Evolutionary conservation across 1,140 invertebrate species (phyloP), one percentile per base, ranked within the genome.

Genomic region (Leptopilina boulardi): DNA sequence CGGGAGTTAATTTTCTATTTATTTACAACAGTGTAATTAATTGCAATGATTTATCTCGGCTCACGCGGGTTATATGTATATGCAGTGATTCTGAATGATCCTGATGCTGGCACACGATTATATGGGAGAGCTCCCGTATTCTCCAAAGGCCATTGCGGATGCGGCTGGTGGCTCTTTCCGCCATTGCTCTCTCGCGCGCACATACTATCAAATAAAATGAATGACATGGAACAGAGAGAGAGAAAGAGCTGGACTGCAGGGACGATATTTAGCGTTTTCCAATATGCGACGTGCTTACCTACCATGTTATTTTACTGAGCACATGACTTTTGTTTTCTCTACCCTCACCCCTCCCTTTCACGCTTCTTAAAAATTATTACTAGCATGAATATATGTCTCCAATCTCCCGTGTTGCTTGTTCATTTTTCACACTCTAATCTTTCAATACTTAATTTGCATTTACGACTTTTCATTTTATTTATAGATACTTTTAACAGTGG

Each of bases 181-280:
- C 59, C 59, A 66, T 66, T 34, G 11, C 59, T 30, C 59, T 30
- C 56, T 34, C 30, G 6, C 30, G 6, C 6, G 6, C 34, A 26
- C 59, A 26, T 74, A 70, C 78, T 81, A 83, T 84, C 82, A 76
- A 85, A 84, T 82, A 83, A 88, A 88, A 89, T 85, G 88, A 88
- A 87, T 84, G 85, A 89, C 85, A 81, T 82, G 71, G 82, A 87
- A 84, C 86, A 77, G 78, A 79, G 80, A 79, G n/a, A n/a, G n/a
- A n/a, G n/a, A n/a, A n/a, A n/a, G n/a, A 82, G 74, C 76, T 77
- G 76, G 82, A 80, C 80, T 79, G 79, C 77, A 80, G 80, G 71
- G 34, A 38, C 78, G 83, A 88, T 87, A 87, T 89, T 88, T 89
- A 88, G 82, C 83, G 86, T 89, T 89, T 88, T 88, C 86, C 88